Evolutionary conservation across 2,113 vertebrate species (phyloP), one percentile per base, ranked within the genome.

Genomic region (Xiphophorus hellerii): DNA sequence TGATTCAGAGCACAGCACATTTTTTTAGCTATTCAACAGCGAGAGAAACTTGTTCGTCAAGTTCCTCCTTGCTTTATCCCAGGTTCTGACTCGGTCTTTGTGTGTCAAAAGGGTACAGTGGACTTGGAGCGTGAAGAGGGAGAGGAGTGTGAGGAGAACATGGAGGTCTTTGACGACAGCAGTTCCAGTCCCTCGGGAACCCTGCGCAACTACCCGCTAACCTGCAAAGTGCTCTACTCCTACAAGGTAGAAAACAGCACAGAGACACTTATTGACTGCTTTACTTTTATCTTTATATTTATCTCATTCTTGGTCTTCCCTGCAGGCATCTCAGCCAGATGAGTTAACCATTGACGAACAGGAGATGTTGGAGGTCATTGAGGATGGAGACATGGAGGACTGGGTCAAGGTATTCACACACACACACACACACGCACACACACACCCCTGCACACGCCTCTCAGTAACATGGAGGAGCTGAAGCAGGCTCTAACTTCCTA

Each of bases 371-470:
- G 98, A 99, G 92, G 97, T 99, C 35, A 99, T 99, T 86, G 98
- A 99, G 84, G 98, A 99, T 13, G 98, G 98, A 86, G 98, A 99
- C 93, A 99, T 99, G 98, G 98, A 99, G 95, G 98, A 99, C 92
- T 99, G 98, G 98, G 98, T 99, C 75, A 99, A 99, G 98, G 98
- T 99, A 61, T 25, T 22, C 30, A 62, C 71, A 82, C 20, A 39
- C 60, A 70, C 15, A 54, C 20, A 51, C 37, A 33, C 31, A 29
- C 30, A 62, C 71, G 80, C 20, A 39, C 60, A 70, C 15, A 51
- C 37, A 33, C 31, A 30, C 28, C 28, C 28, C 28, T 31, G 31
- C 35, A 2, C 35, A 37, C 35, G 2, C 35, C 10, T 37, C 35
- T 37, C 33, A 65, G 63, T 11, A 14, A 11, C 33, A 70, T 29